Evolutionary conservation across 1,140 invertebrate species (phyloP), one percentile per base, ranked within the genome.

Genomic region (Coelopa frigida): DNA sequence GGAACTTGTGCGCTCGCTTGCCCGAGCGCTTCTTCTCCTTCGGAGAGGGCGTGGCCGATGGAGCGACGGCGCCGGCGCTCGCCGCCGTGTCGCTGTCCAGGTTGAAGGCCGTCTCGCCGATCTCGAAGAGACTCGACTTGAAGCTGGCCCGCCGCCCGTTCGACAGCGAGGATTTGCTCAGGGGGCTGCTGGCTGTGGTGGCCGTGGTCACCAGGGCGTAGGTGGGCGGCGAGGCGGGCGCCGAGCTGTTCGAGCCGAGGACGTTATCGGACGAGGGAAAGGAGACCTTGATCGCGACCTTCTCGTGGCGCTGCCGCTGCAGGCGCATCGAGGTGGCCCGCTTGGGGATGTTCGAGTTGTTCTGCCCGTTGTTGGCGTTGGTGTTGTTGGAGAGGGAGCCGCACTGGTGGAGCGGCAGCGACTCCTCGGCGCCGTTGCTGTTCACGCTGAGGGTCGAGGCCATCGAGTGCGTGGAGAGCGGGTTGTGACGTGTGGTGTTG

Each of bases 211-310:
- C 72, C 44, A 71, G 68, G 8, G 75, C 72, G 55, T 76, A 75
- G 36, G 74, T 73, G 11, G 73, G 79, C 0, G 78, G 72, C 46
- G 57, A 49, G 22, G 52, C 23, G 49, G 80, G 76, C 56, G 6
- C 68, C 72, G 3, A 65, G 52, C 18, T 73, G 58, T 43, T 70
- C 67, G 20, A 51, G 54, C 62, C 61, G 26, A 66, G 44, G 44
- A 85, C 77, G 53, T 84, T 84, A 51, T 89, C 85, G 36, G 78
- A 82, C 38, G 83, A 86, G 12, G 85, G 85, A 68, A 87, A 88
- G 5, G 84, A 87, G 2, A 88, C 84, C 48, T 83, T 87, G 47
- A 88, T 88, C 60, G 86, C 86, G 46, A 89, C 81, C 58, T 82
- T 83, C 48, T 87, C 85, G 59, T 82, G 80, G 2, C 75, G 72